phyloP scores from a whole-genome alignment of 2,113 vertebrate genomes.

The Corydoras sp. region DNA sequence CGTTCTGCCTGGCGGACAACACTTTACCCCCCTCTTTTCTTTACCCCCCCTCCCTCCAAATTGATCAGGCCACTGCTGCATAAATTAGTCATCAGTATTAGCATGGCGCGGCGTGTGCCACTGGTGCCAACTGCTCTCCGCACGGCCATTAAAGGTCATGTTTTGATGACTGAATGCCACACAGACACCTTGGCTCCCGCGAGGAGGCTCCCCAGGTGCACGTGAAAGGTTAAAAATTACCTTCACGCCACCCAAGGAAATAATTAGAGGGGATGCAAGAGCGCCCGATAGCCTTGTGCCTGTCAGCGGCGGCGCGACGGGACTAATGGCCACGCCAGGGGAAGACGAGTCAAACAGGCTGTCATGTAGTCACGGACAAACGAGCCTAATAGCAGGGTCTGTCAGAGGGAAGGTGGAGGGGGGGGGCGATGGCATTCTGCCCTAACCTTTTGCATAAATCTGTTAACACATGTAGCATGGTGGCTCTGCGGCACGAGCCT shows the following conservation, averaged over 20 bases:
- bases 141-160: slow-evolving; percentile 99
- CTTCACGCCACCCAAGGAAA: slow-evolving; percentile 96
- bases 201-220: slow-evolving; percentile 99
- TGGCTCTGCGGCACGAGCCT: slow-evolving; percentile 42
- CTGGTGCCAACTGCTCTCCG: slow-evolving; percentile 96
- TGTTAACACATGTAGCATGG: slow-evolving; percentile 66
- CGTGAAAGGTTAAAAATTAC: slow-evolving; percentile 99
- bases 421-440: slow-evolving; percentile 89
- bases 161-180: slow-evolving; percentile 99
- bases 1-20: slow-evolving; percentile 45
- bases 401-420: slow-evolving; percentile 57
- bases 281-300: slow-evolving; percentile 89
- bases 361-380: slow-evolving; percentile 96
- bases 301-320: slow-evolving; percentile 89
- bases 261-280: slow-evolving; percentile 99
- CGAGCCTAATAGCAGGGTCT: slow-evolving; percentile 91
- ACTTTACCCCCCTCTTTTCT: slow-evolving; percentile 22
- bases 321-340: slow-evolving; percentile 96
- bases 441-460: slow-evolving; percentile 90
- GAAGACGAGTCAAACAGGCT: slow-evolving; percentile 96
- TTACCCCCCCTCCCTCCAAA: slow-evolving; percentile 29
- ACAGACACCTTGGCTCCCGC: slow-evolving; percentile 97
- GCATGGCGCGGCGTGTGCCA: slow-evolving; percentile 82
- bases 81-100: slow-evolving; percentile 98
- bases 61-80: slow-evolving; percentile 67